phyloP scores from a whole-genome alignment of 2,888 invertebrate species.

The Ectemnius lituratus region DNA sequence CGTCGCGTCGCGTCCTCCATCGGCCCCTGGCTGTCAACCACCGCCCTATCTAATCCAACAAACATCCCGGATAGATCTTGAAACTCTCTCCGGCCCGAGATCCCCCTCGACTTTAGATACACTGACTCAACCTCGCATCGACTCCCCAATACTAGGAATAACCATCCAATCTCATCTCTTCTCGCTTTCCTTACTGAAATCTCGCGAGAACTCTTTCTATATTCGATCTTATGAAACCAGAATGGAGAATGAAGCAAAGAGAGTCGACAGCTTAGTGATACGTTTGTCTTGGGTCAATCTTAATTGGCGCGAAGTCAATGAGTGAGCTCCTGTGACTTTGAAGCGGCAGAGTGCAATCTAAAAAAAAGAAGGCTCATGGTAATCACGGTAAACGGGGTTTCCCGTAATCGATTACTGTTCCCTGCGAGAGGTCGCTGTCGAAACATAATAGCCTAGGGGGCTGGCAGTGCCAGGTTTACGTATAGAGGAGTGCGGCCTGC shows the following conservation, averaged over 20 bases:
- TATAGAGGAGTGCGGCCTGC: constrained; percentile 56
- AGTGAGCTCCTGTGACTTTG: no score
- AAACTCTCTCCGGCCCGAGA: constrained; percentile 11
- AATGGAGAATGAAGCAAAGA: no score
- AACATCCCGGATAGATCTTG: constrained; percentile 36
- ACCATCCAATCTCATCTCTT: background rate
- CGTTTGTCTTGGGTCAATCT: no score
- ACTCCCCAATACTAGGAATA: background rate
- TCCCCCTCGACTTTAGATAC: background rate
- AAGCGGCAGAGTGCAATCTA: no score
- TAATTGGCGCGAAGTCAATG: no score
- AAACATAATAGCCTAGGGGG: constrained; percentile 58
- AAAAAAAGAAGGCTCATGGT: no score
- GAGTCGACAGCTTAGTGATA: no score
- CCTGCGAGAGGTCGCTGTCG: constrained; percentile 42
- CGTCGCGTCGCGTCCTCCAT: constrained; percentile 28
- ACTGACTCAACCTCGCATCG: background rate
- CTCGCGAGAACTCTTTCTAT: no score
- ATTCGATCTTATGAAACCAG: no score
- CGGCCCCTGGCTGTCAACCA: constrained; percentile 44
- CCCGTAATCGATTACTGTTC: constrained; percentile 56
- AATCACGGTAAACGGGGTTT: constrained; percentile 11
- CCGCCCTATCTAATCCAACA: constrained; percentile 44
- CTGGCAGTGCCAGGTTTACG: constrained; percentile 58
- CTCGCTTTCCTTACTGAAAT: no score